phyloP scores from a whole-genome alignment of 2,113 vertebrate species.

The Spermophilus dauricus region DNA sequence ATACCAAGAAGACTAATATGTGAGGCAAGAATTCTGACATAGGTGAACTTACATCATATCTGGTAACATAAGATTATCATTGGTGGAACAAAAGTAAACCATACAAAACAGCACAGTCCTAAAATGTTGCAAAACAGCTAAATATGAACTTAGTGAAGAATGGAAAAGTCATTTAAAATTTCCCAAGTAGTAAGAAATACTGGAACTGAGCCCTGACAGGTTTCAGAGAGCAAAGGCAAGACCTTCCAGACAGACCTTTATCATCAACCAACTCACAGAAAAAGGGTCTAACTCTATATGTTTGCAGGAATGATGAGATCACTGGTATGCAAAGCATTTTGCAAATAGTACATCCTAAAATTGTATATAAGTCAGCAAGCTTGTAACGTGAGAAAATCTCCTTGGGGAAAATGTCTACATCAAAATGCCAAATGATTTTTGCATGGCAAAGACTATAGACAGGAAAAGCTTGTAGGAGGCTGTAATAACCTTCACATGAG shows the following conservation, averaged over 20 bases:
- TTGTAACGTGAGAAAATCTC: slow-evolving; percentile 66
- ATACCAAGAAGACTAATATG: not conserved
- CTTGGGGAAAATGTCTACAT: slow-evolving; percentile 49
- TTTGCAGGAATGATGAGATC: not conserved
- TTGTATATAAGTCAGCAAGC: slow-evolving; percentile 50
- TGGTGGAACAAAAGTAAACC: not conserved
- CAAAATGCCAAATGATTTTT: slow-evolving; percentile 58
- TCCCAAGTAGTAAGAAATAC: not conserved
- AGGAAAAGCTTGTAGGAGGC: slow-evolving; percentile 29
- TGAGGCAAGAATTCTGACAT: not conserved
- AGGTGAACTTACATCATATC: not conserved
- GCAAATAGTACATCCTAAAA: slow-evolving; percentile 12
- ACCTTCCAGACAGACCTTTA: not conserved
- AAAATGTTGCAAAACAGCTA: not conserved
- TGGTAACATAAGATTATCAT: not conserved
- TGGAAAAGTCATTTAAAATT: not conserved
- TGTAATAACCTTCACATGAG: not conserved
- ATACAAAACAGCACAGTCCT: not conserved
- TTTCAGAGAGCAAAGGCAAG: not conserved
- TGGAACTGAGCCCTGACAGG: not conserved
- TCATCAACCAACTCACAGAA: not conserved
- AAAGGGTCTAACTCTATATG: not conserved
- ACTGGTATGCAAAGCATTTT: slow-evolving; percentile 44
- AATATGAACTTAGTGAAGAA: not conserved
- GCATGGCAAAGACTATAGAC: not conserved